Percentiles rank a stretch among this genome's conserved stretches.
Evolutionary conservation across 2,888 invertebrate species (phyloP).

Genomic region (Peribatodes rhomboidaria): DNA sequence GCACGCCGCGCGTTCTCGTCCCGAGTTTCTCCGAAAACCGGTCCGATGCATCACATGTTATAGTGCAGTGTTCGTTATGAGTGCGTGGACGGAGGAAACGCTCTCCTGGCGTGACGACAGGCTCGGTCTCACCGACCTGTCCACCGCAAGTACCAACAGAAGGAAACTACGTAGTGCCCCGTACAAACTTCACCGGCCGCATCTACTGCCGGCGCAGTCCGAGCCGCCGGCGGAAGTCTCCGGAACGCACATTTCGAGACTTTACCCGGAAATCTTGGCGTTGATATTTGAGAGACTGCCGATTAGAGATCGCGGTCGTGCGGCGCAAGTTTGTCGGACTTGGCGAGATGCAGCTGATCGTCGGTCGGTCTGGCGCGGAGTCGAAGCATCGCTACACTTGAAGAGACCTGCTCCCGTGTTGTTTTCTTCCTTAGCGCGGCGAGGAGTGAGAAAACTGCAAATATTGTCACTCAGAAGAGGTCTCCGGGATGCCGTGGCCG

Average conservation of each 20-base stretch:
- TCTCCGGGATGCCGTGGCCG: slow-evolving; percentile 93
- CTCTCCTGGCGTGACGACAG: slow-evolving; percentile 81
- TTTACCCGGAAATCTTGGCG: slow-evolving; percentile 97
- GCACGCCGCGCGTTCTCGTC: slow-evolving; percentile 56
- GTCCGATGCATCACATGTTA: slow-evolving; percentile 78
- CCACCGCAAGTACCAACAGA: slow-evolving; percentile 76
- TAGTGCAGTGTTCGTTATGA: slow-evolving; percentile 78
- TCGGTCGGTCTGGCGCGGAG: slow-evolving; percentile 97
- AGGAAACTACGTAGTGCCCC: slow-evolving; percentile 88
- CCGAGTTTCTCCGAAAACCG: slow-evolving; percentile 78
- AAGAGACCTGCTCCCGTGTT: slow-evolving; percentile 93
- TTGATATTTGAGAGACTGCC: slow-evolving; percentile 96
- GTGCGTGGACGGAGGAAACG: slow-evolving; percentile 84
- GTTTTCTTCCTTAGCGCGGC: slow-evolving; percentile 93
- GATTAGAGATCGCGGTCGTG: slow-evolving; percentile 95
- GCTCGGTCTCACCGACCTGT: slow-evolving; percentile 77
- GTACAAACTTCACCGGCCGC: slow-evolving; percentile 89
- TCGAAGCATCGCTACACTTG: slow-evolving; percentile 96
- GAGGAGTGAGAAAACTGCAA: slow-evolving; percentile 96
- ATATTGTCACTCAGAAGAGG: slow-evolving; percentile 94
- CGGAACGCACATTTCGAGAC: slow-evolving; percentile 93
- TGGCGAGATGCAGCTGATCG: slow-evolving; percentile 98
- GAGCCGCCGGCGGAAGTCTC: slow-evolving; percentile 82
- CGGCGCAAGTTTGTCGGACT: slow-evolving; percentile 94
- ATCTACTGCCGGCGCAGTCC: slow-evolving; percentile 81